Evolutionary conservation across 1,140 invertebrate genomes (phyloP), one percentile per base, ranked within the genome.

Genomic region (Holotrichia oblita): DNA sequence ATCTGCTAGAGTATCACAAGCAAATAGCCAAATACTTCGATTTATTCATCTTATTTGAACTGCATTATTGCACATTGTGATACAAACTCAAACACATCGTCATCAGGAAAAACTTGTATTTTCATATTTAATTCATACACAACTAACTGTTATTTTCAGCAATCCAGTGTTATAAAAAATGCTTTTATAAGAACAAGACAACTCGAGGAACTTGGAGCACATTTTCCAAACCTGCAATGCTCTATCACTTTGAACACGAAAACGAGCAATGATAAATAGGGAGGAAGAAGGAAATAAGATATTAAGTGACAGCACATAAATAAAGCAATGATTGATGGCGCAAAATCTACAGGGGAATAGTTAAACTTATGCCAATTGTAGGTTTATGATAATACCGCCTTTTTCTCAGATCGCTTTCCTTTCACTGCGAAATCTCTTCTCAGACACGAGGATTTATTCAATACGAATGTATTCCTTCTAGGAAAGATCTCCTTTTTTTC

Each of bases 231-330:
- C n/a, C 12, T 9, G 22, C 17, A 14, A 12, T 20, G 3, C 61
- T 8, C 20, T 34, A 34, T 22, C 22, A 69, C 12, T 14, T 20
- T 14, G 22, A 34, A 17, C 17, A 42, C 4, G 27, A 74, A 44
- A 74, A 74, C 14, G 41, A 74, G 73, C 73, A 44, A 34, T 74
- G 73, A 74, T 74, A 74, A 74, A 74, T 74, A 41, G 73, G 73
- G 40, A 34, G 41, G 73, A 74, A 74, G 40, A 34, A 34, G 27
- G 27, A 42, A 73, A 73, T 73, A 73, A 27, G 72, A 73, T 73
- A 73, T 73, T 73, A 73, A 73, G 72, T 73, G 72, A 74, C 73
- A 74, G 73, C 34, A 74, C 73, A 74, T 74, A 74, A 74, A 74
- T 74, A 74, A 74, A 74, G 73, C 73, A 74, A 74, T 74, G 73